Evolutionary conservation across 2,113 vertebrate species (phyloP), one percentile per base, ranked within the genome.

Genomic region (Lucifuga dentata): DNA sequence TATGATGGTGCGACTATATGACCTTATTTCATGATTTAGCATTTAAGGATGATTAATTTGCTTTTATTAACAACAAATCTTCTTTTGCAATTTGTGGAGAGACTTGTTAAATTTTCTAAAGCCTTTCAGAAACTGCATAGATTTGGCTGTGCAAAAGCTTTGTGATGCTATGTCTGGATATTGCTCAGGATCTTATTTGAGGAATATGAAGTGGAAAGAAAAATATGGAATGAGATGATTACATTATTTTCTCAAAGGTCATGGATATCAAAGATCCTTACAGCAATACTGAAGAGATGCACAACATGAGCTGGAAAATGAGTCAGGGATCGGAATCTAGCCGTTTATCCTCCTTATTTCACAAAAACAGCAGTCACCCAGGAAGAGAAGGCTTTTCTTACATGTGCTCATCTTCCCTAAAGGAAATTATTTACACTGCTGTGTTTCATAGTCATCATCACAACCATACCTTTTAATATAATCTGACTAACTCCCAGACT

Each of bases 261-360:
- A 58, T 38, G 65, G 81, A 79, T 83, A 86, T 88, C 73, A 81
- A 62, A 65, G 72, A 58, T 57, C 82, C 86, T 88, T 68, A 35
- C 33, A 85, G 86, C 86, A 84, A 85, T 80, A 78, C 84, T 68
- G 84, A n/a, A 3, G 65, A 65, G 61, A 85, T 67, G 76, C 50
- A 72, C 55, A 79, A 62, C 86, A 84, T 84, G 78, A 89, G 79
- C 71, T 9, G 69, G 63, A 77, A 80, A 85, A 84, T 83, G 85
- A 91, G 86, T 89, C 86, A 83, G 81, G 80, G 84, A 86, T 86
- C 70, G 70, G 80, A 88, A 86, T 80, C 49, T 16, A 69, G 72
- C 83, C 80, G 81, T 92, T 91, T 90, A 91, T 91, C 77, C 64
- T 73, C 83, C 85, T 89, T 89, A 83, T 86, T 89, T 90, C 86